Conservation (phyloP, 1,140 invertebrate species). For the Drosophila willistoni region DNA sequence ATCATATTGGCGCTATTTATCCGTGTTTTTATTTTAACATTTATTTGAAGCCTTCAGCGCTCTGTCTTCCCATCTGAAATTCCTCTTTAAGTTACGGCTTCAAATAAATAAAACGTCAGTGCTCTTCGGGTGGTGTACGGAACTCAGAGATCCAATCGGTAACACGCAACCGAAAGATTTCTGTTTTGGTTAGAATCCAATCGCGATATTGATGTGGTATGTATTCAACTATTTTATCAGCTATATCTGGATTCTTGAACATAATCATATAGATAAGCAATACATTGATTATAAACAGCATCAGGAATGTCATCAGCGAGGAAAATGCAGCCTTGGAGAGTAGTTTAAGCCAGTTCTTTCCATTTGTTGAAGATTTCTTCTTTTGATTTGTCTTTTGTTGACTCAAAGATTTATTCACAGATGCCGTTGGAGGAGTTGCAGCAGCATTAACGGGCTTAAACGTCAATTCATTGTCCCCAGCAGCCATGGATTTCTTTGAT, state of each 20-base stretch:
- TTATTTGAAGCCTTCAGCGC: slow-evolving; percentile 73
- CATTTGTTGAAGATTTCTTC: slow-evolving; percentile 52
- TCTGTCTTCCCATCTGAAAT: not conserved
- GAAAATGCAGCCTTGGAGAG: slow-evolving; percentile 67
- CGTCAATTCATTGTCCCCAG: slow-evolving; percentile 61
- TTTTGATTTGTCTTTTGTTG: slow-evolving; percentile 70
- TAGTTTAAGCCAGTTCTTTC: slow-evolving; percentile 31
- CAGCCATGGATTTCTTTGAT: slow-evolving; percentile 53
- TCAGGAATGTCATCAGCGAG: slow-evolving; percentile 68
- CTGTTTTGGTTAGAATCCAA: slow-evolving; percentile 78
- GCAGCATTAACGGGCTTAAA: slow-evolving; percentile 58
- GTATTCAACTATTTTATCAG: slow-evolving; percentile 73
- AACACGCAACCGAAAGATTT: slow-evolving; percentile 74
- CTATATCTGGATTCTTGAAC: slow-evolving; percentile 81
- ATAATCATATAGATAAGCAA: slow-evolving; percentile 76
- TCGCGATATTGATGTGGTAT: slow-evolving; percentile 81
- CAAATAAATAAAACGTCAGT: slow-evolving; percentile 83
- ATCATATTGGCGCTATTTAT: slow-evolving; percentile 55
- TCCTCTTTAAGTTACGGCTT: slow-evolving; percentile 60
- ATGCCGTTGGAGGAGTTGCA: slow-evolving; percentile 4
- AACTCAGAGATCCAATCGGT: slow-evolving; percentile 81
- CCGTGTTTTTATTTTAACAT: slow-evolving; percentile 48
- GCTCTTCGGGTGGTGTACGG: slow-evolving; percentile 76
- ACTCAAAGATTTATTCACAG: slow-evolving; percentile 36
- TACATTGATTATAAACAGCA: slow-evolving; percentile 71